Evolutionary conservation across 1,140 invertebrate genomes (phyloP), one percentile per base, ranked within the genome.

Genomic region (Eumaeus atala): DNA sequence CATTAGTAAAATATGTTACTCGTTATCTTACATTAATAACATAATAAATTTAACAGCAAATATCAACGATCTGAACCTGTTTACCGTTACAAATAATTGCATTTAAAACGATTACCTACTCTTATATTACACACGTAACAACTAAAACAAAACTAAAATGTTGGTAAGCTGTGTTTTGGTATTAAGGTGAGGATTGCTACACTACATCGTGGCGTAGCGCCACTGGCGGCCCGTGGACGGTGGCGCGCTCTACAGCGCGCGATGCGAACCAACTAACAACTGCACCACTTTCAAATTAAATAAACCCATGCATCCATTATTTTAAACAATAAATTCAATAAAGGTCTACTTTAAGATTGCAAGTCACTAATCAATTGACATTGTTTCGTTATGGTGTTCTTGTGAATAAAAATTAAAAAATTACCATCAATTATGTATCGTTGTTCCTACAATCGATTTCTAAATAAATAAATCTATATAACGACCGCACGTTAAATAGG

Each of bases 101-200:
- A 76, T 77, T 75, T 66, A 71, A 74, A 69, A 64, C 69, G 67
- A 72, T 73, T 67, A 65, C 68, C 75, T 84, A 84, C 61, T 70
- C 80, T 86, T 58, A 78, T 55, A 73, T 74, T 79, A 85, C 74
- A 83, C 75, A 78, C 63, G 72, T 79, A 85, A 86, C 83, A 86
- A 85, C 78, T 84, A 83, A 84, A 78, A 77, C 74, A 68, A 74
- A 76, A 80, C 72, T 77, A 80, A 69, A 82, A 82, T 81, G 79
- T 86, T 86, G 83, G 83, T 86, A 86, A 87, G 77, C 77, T 84
- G 84, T 84, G 74, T 84, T 87, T 87, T 87, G 84, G 84, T 87
- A 86, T 87, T 77, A 79, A 80, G 73, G 78, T 87, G 79, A 87
- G 79, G 81, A 76, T 69, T 70, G 75, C 77, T 86, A 81, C 48